Percentiles rank a stretch among this genome's conserved stretches.
Conservation (phyloP, 35 echinoderm and acorn worm species). For the Apostichopus parvimensis region DNA sequence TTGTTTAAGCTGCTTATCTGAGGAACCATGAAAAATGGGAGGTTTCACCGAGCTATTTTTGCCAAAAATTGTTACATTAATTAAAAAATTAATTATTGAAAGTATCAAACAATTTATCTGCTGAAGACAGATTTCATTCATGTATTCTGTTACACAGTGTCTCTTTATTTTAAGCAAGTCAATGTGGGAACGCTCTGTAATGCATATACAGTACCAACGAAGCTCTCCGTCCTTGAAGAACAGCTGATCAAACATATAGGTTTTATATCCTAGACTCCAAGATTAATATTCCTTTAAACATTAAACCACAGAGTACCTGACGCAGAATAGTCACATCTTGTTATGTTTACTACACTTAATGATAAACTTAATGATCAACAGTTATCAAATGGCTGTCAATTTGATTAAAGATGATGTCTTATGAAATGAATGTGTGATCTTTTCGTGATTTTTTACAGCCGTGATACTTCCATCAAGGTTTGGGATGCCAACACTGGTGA, state of each 20-base stretch:
- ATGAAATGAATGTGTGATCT: too few species aligned
- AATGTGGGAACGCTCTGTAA: background rate
- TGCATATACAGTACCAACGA: too few species aligned
- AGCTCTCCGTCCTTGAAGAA: background rate
- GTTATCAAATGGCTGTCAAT: too few species aligned
- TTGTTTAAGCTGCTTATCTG: too few species aligned
- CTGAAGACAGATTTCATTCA: too few species aligned
- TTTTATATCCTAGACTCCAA: background rate
- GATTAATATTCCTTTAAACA: background rate
- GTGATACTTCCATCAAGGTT: conserved; percentile 90
- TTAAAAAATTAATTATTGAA: background rate
- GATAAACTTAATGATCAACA: too few species aligned
- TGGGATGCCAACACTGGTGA: conserved; percentile 65
- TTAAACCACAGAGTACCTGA: background rate
- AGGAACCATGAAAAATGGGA: too few species aligned
- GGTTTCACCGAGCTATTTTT: background rate
- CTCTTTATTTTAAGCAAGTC: background rate
- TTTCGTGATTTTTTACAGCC: conserved; percentile 50
- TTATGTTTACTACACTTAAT: too few species aligned
- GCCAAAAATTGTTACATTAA: background rate
- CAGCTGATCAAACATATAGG: background rate
- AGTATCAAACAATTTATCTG: background rate
- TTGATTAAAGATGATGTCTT: too few species aligned
- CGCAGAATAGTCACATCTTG: too few species aligned
- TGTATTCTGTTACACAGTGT: background rate